A percentile compares a stretch with the other conserved stretches of the same genome.
phyloP scores from a whole-genome alignment of 1,140 invertebrate species.

The Bombus haemorrhoidalis region DNA sequence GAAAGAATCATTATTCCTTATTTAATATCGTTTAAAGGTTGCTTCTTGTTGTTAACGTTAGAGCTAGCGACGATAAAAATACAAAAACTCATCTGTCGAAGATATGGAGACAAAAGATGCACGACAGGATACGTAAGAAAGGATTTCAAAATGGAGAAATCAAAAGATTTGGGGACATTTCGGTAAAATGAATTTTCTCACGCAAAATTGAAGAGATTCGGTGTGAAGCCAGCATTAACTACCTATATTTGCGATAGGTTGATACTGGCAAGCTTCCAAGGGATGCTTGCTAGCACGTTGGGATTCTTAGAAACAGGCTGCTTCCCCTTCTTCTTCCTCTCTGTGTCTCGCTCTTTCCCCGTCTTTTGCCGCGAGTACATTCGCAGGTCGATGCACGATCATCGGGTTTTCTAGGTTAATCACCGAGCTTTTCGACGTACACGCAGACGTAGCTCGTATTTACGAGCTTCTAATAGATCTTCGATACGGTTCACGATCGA shows the following conservation, averaged over 20 bases:
- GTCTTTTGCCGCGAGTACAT: constrained; percentile 34
- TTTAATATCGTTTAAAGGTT: not conserved
- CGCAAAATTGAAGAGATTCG: not conserved
- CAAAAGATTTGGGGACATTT: too few species aligned
- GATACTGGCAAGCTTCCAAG: constrained; percentile 68
- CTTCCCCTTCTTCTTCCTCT: constrained; percentile 29
- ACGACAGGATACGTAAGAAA: too few species aligned
- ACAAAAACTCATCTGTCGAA: not conserved
- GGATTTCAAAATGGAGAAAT: not conserved
- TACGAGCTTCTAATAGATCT: not conserved
- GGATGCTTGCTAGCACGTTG: constrained; percentile 62
- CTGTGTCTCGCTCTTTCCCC: constrained; percentile 33
- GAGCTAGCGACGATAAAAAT: not conserved
- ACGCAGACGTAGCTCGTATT: not conserved
- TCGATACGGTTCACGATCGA: not conserved
- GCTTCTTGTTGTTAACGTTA: not conserved
- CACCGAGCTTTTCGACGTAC: constrained; percentile 46
- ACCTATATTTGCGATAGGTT: constrained; percentile 67
- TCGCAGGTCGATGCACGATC: constrained; percentile 66
- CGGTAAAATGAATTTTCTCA: not conserved
- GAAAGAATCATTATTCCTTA: not conserved
- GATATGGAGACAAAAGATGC: not conserved
- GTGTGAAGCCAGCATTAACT: constrained; percentile 50
- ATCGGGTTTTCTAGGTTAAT: constrained; percentile 73
- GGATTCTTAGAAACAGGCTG: constrained; percentile 70